Conservation (phyloP, 1,140 invertebrate genomes). For the Hylaeus anthracinus region DNA sequence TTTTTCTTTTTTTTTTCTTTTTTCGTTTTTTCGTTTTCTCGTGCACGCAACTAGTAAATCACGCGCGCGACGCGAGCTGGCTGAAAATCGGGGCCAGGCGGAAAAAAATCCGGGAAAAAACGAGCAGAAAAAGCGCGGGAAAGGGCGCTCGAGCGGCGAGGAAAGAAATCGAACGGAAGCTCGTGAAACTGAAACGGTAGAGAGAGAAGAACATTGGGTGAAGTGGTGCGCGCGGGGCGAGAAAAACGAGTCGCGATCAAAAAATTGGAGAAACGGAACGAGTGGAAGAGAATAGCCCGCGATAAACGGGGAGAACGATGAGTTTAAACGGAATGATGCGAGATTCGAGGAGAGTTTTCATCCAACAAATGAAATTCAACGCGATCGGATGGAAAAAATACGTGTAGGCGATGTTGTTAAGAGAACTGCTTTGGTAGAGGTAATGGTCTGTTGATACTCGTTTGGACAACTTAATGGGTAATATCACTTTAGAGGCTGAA, state of each 20-base stretch:
- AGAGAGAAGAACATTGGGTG: not conserved
- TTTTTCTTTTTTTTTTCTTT: not conserved
- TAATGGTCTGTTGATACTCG: too few relatives aligned
- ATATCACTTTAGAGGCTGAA: too few relatives aligned
- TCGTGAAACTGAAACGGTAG: not conserved
- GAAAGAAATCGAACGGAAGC: conserved; percentile 6
- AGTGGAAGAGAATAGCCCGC: not conserved
- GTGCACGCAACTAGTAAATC: conserved; percentile 25
- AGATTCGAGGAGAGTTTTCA: not conserved
- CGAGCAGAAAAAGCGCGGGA: not conserved
- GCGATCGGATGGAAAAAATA: not conserved
- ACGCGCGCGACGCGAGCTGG: not conserved
- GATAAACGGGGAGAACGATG: not conserved
- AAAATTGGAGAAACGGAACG: not conserved
- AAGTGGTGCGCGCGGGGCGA: not conserved
- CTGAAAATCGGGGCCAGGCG: not conserved
- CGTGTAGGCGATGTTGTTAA: too few relatives aligned
- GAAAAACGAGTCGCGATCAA: not conserved
- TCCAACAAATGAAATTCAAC: too few relatives aligned
- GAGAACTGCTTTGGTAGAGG: too few relatives aligned
- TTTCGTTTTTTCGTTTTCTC: too few relatives aligned
- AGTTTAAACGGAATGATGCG: not conserved
- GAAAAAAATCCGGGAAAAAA: not conserved
- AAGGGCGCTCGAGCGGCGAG: not conserved
- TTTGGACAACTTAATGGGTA: too few relatives aligned